Evolutionary conservation across 1,140 invertebrate species (phyloP).

Genomic region (Euwallacea fornicatus): DNA sequence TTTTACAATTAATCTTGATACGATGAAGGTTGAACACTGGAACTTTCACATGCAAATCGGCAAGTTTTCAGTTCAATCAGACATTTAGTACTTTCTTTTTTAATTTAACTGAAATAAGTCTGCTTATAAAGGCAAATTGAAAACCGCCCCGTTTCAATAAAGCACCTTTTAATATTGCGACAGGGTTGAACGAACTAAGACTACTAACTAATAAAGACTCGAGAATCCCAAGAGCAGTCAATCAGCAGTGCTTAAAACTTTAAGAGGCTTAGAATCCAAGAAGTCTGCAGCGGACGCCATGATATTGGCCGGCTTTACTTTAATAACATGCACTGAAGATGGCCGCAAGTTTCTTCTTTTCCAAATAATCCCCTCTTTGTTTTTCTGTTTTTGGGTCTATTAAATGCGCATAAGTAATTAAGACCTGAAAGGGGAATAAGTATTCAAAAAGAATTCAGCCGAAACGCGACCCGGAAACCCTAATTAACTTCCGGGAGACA

Average conservation of each 20-base stretch:
- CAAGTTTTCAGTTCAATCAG: too few relatives aligned
- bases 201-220: conserved; percentile 22
- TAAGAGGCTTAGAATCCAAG: conserved; percentile 32
- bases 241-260: conserved; percentile 30
- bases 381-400: background rate
- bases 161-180: conserved; percentile 17
- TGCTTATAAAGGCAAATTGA: too few relatives aligned
- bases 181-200: conserved; percentile 20
- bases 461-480: background rate
- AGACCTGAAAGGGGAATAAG: too few relatives aligned
- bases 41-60: too few relatives aligned
- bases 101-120: too few relatives aligned
- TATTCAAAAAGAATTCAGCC: too few relatives aligned
- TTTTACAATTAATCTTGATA: too few relatives aligned
- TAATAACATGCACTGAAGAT: conserved; percentile 26
- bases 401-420: too few relatives aligned
- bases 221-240: conserved; percentile 28
- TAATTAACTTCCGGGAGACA: conserved; percentile 9
- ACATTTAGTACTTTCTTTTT: too few relatives aligned
- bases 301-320: conserved; percentile 28
- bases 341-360: conserved; percentile 14
- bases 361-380: background rate
- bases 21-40: too few relatives aligned
- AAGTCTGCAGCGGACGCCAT: conserved; percentile 18
- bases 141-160: conserved; percentile 5